phyloP scores from a whole-genome alignment of 2,888 invertebrate species.

The Vesta saturnalis region DNA sequence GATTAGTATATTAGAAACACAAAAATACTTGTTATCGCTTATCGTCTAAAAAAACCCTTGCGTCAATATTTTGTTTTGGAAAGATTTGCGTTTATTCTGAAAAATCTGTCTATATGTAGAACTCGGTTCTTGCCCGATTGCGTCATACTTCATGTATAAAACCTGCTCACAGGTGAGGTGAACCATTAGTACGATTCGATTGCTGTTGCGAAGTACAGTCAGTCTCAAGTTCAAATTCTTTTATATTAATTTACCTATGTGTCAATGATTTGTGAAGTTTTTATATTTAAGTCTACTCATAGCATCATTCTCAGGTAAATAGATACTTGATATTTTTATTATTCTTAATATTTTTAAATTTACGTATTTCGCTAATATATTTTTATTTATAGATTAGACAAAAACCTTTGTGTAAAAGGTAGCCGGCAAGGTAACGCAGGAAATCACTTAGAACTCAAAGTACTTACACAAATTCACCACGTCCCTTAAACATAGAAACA shows the following conservation, averaged over 20 bases:
- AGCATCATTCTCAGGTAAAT: constrained; percentile 60
- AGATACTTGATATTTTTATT: constrained; percentile 9
- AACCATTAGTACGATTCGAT: no score
- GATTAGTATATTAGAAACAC: no score
- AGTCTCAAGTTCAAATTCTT: no score
- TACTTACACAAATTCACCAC: constrained; percentile 85
- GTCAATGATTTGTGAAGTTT: constrained; percentile 61
- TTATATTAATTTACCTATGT: constrained; percentile 54
- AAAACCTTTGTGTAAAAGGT: constrained; percentile 84
- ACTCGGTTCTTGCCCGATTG: constrained; percentile 4
- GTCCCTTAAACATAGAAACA: constrained; percentile 73
- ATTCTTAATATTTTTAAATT: neutral
- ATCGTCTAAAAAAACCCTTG: no score
- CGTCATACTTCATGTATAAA: constrained; percentile 13
- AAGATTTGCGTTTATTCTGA: no score
- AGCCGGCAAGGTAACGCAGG: constrained; percentile 87
- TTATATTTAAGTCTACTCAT: constrained; percentile 57
- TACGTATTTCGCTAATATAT: constrained; percentile 4
- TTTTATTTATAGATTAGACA: constrained; percentile 25
- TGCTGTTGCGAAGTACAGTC: no score
- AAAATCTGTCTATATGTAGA: no score
- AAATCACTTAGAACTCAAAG: constrained; percentile 84
- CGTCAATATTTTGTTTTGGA: no score
- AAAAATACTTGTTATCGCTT: no score
- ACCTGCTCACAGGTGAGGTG: no score